These are phyloP conservation scores for Tricholaema leucomelas DNA, from an alignment of 2,113 vertebrate genomes.

Conservation along the genomic window DNA sequence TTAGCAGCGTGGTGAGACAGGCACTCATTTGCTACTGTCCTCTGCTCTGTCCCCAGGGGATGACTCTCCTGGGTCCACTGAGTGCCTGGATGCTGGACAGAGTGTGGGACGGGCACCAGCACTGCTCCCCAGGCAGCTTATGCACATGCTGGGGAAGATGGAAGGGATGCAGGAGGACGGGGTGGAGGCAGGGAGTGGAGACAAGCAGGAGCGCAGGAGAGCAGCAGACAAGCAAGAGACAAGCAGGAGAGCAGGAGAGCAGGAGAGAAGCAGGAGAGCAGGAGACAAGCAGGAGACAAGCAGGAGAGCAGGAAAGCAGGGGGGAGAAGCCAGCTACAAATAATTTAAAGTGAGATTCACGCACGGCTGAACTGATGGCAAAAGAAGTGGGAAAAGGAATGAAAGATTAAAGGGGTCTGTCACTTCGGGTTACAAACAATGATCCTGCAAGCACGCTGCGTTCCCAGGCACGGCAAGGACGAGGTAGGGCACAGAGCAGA, in stretches of 20 bases:
- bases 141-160: accelerated
- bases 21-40: neutral
- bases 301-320: neutral
- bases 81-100: neutral
- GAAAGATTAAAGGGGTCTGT: conserved; percentile 92
- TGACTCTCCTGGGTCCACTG: neutral
- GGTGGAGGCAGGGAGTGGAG: neutral
- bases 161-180: neutral
- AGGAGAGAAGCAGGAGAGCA: too few species aligned
- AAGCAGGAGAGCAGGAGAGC: too few species aligned
- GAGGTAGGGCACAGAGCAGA: conserved; percentile 79
- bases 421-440: conserved; percentile 84
- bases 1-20: neutral
- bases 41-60: neutral
- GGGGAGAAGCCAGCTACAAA: conserved; percentile 75
- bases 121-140: accelerated
- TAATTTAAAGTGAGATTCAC: conserved; percentile 86
- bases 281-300: neutral
- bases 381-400: conserved; percentile 89
- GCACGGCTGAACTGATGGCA: conserved; percentile 86
- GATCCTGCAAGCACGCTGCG: conserved; percentile 79
- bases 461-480: conserved; percentile 76
- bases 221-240: too few species aligned
- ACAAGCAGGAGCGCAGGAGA: neutral
- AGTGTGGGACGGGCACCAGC: accelerated